These are phyloP conservation scores for Salpingus planirostris DNA, from an alignment of 2,888 invertebrate species.

Conservation along the genomic window DNA sequence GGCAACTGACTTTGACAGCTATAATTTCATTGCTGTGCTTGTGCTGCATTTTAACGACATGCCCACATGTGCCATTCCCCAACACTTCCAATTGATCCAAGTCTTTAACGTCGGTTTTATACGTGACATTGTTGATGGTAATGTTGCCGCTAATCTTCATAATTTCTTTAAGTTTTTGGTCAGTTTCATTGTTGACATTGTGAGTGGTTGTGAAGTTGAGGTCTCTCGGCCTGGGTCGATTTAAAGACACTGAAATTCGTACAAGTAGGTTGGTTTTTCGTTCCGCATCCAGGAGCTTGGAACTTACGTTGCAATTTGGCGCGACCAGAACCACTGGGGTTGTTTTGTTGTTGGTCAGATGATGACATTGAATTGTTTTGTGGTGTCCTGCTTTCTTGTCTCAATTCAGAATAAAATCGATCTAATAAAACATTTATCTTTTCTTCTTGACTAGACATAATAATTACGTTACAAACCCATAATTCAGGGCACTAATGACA, in stretches of 20 bases:
- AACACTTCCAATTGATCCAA: slow-evolving; percentile 79
- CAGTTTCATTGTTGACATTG: slow-evolving; percentile 55
- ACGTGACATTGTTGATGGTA: slow-evolving; percentile 69
- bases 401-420: too few species aligned
- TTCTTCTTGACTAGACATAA: slow-evolving; percentile 66
- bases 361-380: slow-evolving; percentile 13
- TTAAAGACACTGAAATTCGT: slow-evolving; percentile 3
- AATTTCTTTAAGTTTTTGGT: slow-evolving; percentile 81
- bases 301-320: slow-evolving; percentile 8
- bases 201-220: slow-evolving; percentile 53
- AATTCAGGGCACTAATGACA: too few species aligned
- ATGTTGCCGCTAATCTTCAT: slow-evolving; percentile 89
- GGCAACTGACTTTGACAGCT: slow-evolving; percentile 86
- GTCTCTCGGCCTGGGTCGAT: slow-evolving; percentile 41
- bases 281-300: too few species aligned
- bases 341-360: slow-evolving; percentile 42
- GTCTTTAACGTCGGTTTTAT: slow-evolving; percentile 73
- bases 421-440: slow-evolving; percentile 78
- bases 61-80: slow-evolving; percentile 94
- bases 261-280: too few species aligned
- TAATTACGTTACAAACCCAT: too few species aligned
- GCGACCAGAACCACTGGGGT: too few species aligned
- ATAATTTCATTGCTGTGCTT: slow-evolving; percentile 76
- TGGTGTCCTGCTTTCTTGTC: slow-evolving; percentile 47
- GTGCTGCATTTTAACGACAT: slow-evolving; percentile 95